Evolutionary conservation across 2,888 invertebrate genomes (phyloP), one percentile per base, ranked within the genome.

Genomic region (Cheilosia variabilis): DNA sequence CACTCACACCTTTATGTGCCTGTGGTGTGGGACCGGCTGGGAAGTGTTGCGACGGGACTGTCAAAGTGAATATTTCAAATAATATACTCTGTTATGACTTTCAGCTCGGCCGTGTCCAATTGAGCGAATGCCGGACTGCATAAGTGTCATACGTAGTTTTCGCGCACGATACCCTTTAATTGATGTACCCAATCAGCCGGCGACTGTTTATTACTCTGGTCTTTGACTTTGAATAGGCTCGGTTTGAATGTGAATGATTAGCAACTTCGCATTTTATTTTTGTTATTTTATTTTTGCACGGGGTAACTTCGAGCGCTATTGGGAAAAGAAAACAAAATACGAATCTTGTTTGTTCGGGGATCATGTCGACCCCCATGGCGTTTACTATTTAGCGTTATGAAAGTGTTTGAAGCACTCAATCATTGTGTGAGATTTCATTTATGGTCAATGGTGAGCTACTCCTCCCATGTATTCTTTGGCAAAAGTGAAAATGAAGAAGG

Each of bases 11-110:
- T 37, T 31, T 57, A 37, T 63, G 27, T 6, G 63, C 47, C 24
- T 17, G 17, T 52, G 52, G 24, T 34, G 17, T 52, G 52, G 15
- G 24, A 24, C 5, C 45, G 53, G 37, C 4, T 55, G 53, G 47
- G 55, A 37, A 34, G 55, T 69, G 34, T 34, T 69, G 31, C 45
- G n/a, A 41, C 31, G 19, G 27, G 13, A 37, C 17, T 57, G 57
- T 69, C 43, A 57, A 31, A 9, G 31, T 31, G 31, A 31, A 69
- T 69, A 53, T 53, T 50, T 52, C 24, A 24, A 17, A 9, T 27
- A 22, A 4, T 19, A 19, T 19, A 9, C 63, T 50, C 19, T 43
- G 22, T 50, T 37, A 19, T 17, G 43, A 31, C 13, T 31, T 45
- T 62, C 34, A 15, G 24, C 52, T 52, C 1, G 4, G 24, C 24